Conservation (phyloP, 2,113 vertebrate species). For the Periophthalmus modestus region DNA sequence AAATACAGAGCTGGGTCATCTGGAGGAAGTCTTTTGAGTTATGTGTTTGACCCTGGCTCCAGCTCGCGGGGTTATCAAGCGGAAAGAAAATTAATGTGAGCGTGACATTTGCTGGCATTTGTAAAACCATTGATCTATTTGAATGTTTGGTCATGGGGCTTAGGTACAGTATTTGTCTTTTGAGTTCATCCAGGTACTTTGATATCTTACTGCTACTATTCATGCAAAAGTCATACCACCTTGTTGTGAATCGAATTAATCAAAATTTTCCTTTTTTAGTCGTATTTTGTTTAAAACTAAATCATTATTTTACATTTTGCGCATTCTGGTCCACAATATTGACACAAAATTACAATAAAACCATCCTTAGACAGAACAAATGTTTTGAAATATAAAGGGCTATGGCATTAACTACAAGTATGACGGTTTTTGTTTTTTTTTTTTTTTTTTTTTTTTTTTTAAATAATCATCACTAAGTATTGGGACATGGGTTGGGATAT, state of each 20-base stretch:
- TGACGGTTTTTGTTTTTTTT: too few relatives aligned
- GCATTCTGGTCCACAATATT: too few relatives aligned
- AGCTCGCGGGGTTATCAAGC: conserved; percentile 36
- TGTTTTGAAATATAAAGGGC: too few relatives aligned
- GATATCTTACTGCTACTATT: conserved; percentile 32
- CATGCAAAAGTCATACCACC: background rate
- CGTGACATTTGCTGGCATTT: conserved; percentile 73
- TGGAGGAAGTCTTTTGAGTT: conserved; percentile 49
- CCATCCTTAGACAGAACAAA: too few relatives aligned
- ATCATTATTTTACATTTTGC: too few relatives aligned
- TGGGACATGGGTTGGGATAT: too few relatives aligned
- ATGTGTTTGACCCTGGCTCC: conserved; percentile 31
- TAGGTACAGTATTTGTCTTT: conserved; percentile 38
- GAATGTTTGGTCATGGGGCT: conserved; percentile 66
- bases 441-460: too few relatives aligned
- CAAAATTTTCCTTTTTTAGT: background rate
- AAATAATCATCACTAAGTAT: too few relatives aligned
- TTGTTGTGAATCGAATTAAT: background rate
- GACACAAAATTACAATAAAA: too few relatives aligned
- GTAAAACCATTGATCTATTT: conserved; percentile 48
- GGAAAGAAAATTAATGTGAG: conserved; percentile 61
- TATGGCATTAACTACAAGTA: too few relatives aligned
- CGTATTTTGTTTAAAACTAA: too few relatives aligned
- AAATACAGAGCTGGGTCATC: conserved; percentile 32
- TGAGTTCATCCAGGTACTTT: conserved; percentile 16